These are phyloP conservation scores for Glaucopsyche alexis DNA, from an alignment of 2,888 invertebrate species.

Conservation along the genomic window DNA sequence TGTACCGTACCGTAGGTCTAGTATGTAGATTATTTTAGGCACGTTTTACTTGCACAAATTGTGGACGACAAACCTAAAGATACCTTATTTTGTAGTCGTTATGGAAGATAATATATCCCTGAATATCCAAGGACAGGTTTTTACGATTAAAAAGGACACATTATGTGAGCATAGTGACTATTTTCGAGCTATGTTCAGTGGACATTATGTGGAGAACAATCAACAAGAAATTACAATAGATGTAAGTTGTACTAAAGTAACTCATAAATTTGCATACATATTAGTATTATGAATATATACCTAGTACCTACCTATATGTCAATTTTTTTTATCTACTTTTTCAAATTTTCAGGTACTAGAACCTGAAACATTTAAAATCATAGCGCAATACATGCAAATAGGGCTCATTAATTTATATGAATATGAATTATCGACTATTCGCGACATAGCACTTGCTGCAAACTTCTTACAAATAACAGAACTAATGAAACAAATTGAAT, in stretches of 20 bases:
- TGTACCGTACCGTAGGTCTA: no score
- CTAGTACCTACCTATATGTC: no score
- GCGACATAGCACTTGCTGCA: constrained; percentile 59
- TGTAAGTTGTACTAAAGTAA: constrained; percentile 49
- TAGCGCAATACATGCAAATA: constrained; percentile 60
- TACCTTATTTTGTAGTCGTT: constrained; percentile 29
- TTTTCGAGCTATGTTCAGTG: constrained; percentile 73
- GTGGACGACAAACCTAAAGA: not conserved
- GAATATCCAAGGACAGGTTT: constrained; percentile 53
- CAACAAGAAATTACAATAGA: constrained; percentile 60
- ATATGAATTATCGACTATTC: constrained; percentile 49
- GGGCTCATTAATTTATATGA: constrained; percentile 62
- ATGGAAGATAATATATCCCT: constrained; percentile 51
- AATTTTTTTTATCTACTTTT: not conserved
- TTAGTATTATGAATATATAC: no score
- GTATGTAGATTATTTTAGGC: not conserved
- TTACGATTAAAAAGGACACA: constrained; percentile 55
- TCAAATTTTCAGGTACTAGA: constrained; percentile 59
- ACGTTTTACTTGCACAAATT: not conserved
- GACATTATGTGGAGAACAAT: constrained; percentile 63
- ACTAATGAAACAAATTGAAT: constrained; percentile 63
- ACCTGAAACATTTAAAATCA: constrained; percentile 59
- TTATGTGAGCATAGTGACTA: constrained; percentile 68
- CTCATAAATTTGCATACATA: no score
- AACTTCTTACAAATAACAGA: constrained; percentile 67